phyloP scores from a whole-genome alignment of 2,797 vertebrate genomes.

The Benthosema pterotum region DNA sequence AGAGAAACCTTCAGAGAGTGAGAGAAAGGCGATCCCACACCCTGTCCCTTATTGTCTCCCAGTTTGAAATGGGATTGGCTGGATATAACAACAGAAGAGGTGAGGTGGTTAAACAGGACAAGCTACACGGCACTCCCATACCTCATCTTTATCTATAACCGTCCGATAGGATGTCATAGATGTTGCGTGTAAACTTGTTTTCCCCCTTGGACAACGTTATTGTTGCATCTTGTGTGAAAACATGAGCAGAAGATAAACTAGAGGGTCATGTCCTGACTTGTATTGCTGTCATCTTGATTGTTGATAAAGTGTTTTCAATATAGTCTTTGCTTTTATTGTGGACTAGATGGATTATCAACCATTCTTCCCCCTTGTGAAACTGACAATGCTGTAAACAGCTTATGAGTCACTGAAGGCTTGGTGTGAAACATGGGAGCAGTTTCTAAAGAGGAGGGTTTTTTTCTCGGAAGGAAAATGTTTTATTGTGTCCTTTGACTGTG shows the following conservation, averaged over 20 bases:
- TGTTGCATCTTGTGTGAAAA: conserved; percentile 6
- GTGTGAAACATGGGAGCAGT: not conserved
- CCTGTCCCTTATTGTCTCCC: conserved; percentile 23
- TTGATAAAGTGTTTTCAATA: not conserved
- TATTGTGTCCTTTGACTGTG: not conserved
- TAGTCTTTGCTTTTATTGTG: not conserved
- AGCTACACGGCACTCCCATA: conserved; percentile 8
- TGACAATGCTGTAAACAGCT: conserved; percentile 10
- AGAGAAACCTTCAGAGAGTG: not conserved
- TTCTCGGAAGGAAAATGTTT: not conserved
- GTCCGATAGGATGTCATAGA: not conserved
- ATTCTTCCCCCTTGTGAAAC: not conserved
- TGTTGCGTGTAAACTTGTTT: conserved; percentile 5
- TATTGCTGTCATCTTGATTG: conserved; percentile 1
- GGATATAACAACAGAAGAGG: not conserved
- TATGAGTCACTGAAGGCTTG: not conserved
- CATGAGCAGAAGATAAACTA: not conserved
- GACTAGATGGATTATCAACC: conserved; percentile 3
- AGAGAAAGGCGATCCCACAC: conserved; percentile 25
- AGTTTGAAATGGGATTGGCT: conserved; percentile 1
- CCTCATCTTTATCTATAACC: not conserved
- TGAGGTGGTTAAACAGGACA: conserved; percentile 39
- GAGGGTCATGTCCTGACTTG: not conserved
- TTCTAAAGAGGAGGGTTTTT: not conserved
- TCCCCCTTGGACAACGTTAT: conserved; percentile 16